Conservation (phyloP, 2,888 invertebrate genomes). For the Lepidocyrtinus sp. region DNA sequence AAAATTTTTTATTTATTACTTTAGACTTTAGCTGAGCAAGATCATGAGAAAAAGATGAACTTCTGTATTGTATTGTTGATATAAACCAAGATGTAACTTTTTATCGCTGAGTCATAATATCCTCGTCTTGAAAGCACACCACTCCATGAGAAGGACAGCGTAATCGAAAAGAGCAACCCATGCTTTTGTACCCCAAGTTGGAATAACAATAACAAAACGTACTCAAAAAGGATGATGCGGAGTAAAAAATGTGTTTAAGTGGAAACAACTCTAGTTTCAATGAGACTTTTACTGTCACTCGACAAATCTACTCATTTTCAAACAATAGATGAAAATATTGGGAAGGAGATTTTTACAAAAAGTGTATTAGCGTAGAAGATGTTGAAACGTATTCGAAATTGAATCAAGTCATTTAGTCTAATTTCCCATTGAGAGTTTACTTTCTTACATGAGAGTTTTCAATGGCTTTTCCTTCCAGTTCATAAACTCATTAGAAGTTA, state of each 20-base stretch:
- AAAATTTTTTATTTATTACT: too few relatives aligned
- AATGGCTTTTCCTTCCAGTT: neutral
- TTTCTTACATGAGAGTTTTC: neutral
- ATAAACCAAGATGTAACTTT: neutral
- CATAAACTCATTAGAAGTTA: neutral
- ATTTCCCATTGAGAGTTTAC: neutral
- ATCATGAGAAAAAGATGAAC: neutral
- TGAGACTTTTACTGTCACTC: constrained; percentile 45
- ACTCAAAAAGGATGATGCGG: neutral
- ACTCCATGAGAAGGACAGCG: too few relatives aligned
- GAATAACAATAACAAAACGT: constrained; percentile 24
- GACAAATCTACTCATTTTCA: too few relatives aligned
- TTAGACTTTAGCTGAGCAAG: too few relatives aligned
- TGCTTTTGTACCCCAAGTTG: neutral
- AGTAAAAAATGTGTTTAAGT: neutral
- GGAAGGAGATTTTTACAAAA: neutral
- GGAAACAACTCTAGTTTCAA: constrained; percentile 49
- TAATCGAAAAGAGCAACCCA: neutral
- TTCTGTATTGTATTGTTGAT: neutral
- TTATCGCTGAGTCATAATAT: neutral
- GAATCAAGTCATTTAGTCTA: neutral
- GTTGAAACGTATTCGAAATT: neutral
- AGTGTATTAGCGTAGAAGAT: too few relatives aligned
- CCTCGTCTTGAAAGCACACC: too few relatives aligned
- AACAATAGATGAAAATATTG: too few relatives aligned